Evolutionary conservation across 1,140 invertebrate genomes (phyloP), one percentile per base, ranked within the genome.

Genomic region (Halictus rubicundus): DNA sequence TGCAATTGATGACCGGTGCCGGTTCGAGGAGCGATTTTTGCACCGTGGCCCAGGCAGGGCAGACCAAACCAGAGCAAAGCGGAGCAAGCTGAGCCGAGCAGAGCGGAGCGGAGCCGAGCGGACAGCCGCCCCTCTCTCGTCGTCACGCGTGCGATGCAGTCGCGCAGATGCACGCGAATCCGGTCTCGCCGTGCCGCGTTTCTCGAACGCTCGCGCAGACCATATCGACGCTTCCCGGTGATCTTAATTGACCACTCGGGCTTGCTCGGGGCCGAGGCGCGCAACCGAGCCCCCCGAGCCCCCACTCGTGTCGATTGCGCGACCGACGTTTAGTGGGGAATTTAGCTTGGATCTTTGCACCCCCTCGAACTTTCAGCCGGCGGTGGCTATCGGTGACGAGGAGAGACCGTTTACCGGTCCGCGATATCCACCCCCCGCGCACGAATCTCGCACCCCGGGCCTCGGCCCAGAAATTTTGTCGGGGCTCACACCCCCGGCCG

Each of bases 141-240:
- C 27, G 54, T 46, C 60, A 59, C 66, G 73, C 74, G 68, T 69
- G 68, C 72, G 78, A 78, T 71, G 78, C 78, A 87, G 79, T 84
- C 80, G 87, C 78, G 86, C 87, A 87, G 86, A 88, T 78, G 85
- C 81, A 85, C 83, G 85, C 81, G 81, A 85, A 79, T 85, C 80
- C 80, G 74, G 64, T 80, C 59, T 52, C 49, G 49, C 49, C 49
- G 49, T 52, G 69, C 39, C 66, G 75, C 71, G 79, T 64, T 57
- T 68, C 72, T 81, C 82, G 76, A 79, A 81, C 68, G 85, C 76
- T 54, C 70, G 82, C 85, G 84, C 82, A 81, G 78, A 81, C 65
- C 82, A 73, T 82, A 82, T 74, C 80, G 83, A 82, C 85, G 82
- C 72, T 85, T 85, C 77, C 79, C 76, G 78, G 81, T 76, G 84